Evolutionary conservation across 2,888 invertebrate genomes (phyloP), one percentile per base, ranked within the genome.

Genomic region (Zaprionus lineosus): DNA sequence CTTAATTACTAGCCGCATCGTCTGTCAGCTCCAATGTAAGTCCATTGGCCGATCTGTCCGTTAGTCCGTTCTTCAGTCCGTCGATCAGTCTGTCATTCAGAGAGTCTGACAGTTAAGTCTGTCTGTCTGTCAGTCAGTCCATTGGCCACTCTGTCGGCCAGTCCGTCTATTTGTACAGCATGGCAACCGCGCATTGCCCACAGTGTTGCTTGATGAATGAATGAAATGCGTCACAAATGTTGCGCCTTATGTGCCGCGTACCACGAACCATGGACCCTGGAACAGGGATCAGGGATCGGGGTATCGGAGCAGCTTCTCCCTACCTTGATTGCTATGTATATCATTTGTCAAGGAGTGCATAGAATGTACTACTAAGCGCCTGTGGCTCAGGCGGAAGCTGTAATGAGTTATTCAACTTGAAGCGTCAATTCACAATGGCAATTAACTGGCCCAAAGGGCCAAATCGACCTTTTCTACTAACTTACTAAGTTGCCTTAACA

Each of bases 291-390:
- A n/a, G n/a, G n/a, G n/a, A n/a, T n/a, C n/a, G n/a, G n/a, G n/a
- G n/a, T n/a, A n/a, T n/a, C n/a, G n/a, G n/a, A n/a, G n/a, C n/a
- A n/a, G n/a, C n/a, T n/a, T n/a, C n/a, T n/a, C n/a, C n/a, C n/a
- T n/a, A n/a, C n/a, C n/a, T n/a, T 75, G 78, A 78, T 61, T 59
- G 73, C 67, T 62, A 58, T 63, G 69, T 63, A 63, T 61, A 73
- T 68, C 83, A 83, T 81, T 83, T 83, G 84, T 79, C 77, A 83
- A 72, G 78, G 83, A 75, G 74, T 58, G 56, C 81, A 69, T 74
- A 69, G 69, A 77, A 70, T 74, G 72, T 31, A 61, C 60, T 39
- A 34, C 34, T 33, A 41, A 62, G 56, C 62, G 64, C 78, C 66
- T 62, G 62, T 40, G 73, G 72, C 29, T 51, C 36, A 57, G 78